phyloP scores from a whole-genome alignment of 2,888 invertebrate genomes.

The Lucinisca nassula region DNA sequence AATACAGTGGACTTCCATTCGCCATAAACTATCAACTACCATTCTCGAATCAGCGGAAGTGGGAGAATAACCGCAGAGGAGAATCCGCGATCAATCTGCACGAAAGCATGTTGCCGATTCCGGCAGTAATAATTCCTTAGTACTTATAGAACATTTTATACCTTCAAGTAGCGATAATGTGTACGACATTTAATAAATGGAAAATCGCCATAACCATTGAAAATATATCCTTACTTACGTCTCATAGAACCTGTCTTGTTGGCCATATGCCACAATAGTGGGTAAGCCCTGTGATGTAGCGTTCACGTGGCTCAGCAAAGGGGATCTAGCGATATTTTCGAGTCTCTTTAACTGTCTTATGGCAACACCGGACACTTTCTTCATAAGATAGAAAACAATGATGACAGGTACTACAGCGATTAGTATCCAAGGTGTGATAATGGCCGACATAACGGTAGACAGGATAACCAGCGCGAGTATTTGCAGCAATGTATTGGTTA shows the following conservation, averaged over 20 bases:
- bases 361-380: slow-evolving; percentile 86
- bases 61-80: no score
- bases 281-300: slow-evolving; percentile 90
- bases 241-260: slow-evolving; percentile 89
- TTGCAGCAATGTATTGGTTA: slow-evolving; percentile 62
- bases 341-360: slow-evolving; percentile 85
- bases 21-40: no score
- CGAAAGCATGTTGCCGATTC: no score
- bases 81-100: no score
- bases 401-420: slow-evolving; percentile 83
- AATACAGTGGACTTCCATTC: no score
- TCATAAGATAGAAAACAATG: slow-evolving; percentile 85
- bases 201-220: no score
- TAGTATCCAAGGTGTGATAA: slow-evolving; percentile 67
- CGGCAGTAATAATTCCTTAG: no score
- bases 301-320: slow-evolving; percentile 90
- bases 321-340: slow-evolving; percentile 90
- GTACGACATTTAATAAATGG: no score
- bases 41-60: no score
- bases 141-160: no score
- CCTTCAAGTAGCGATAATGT: no score
- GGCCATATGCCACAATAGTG: slow-evolving; percentile 90
- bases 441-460: slow-evolving; percentile 57
- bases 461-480: slow-evolving; percentile 51
- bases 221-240: slow-evolving; percentile 88